Evolutionary conservation across 2,888 invertebrate genomes (phyloP), one percentile per base, ranked within the genome.

Genomic region (Caenorhabditis imperialis): DNA sequence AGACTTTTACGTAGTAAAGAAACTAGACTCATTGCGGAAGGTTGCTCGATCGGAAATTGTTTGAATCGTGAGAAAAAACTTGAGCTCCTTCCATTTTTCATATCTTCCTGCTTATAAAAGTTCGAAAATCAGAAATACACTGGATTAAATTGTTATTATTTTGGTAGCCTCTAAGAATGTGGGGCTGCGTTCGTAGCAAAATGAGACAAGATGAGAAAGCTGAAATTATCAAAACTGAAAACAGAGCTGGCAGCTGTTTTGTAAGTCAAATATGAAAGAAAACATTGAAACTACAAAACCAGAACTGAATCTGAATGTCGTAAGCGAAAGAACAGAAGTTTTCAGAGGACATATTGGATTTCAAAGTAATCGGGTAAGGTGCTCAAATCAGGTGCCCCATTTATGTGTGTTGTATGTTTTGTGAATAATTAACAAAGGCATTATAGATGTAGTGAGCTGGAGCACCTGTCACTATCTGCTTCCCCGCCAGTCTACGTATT

Each of bases 351-450:
- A 51, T 47, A 65, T 54, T 33, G 18, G 37, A 35, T 65, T 55
- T 55, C 30, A 30, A 30, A 67, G 65, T 58, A 57, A 57, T 67
- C 50, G 33, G 40, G 48, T 55, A 47, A 57, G 33, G n/a, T 48
- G 23, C 10, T 23, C 30, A 20, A 44, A 20, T 50, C 30, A 22
- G 57, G 14, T n/a, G 7, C 42, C 16, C 23, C 20, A 16, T 55
- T 57, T 57, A 37, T 57, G 45, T 23, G 37, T 25, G 27, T 55
- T 63, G 54, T 50, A 55, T 50, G 42, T 47, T 35, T 25, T 12
- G 35, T 67, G 67, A 67, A 67, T 57, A 37, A 67, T 67, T 67
- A 50, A 67, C 51, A 42, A 25, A 48, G 30, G 23, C 20, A 53
- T 22, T 42, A n/a, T n/a, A n/a, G n/a, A n/a, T n/a, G n/a, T n/a